Evolutionary conservation across 37 sponge, comb jelly and placozoan genomes (phyloP).

Genomic region (Haliclona indistincta): DNA sequence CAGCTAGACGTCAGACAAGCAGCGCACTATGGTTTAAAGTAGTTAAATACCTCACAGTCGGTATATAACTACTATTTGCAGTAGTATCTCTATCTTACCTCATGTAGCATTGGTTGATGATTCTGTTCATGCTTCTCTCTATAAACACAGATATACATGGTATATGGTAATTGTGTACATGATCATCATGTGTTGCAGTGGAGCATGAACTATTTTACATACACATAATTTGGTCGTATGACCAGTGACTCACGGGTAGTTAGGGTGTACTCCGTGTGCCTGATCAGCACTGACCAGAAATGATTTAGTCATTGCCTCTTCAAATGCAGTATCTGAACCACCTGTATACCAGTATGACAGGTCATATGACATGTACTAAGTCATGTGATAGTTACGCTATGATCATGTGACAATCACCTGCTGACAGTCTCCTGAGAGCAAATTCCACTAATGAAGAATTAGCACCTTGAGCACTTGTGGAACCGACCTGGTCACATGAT

Average conservation of each 20-base stretch:
- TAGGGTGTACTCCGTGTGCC: constrained; percentile 95
- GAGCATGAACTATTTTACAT: background rate
- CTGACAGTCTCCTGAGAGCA: constrained; percentile 66
- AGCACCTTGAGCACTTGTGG: constrained; percentile 92
- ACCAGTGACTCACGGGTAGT: constrained; percentile 66
- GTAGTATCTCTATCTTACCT: too few species aligned
- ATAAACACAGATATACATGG: too few species aligned
- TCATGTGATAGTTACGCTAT: background rate
- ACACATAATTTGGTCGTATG: background rate
- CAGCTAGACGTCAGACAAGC: too few species aligned
- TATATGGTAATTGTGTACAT: too few species aligned
- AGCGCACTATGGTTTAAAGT: too few species aligned
- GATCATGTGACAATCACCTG: constrained; percentile 13
- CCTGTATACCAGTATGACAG: background rate
- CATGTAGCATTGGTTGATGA: constrained; percentile 83
- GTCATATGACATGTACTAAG: background rate
- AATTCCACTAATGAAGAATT: constrained; percentile 77
- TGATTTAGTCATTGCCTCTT: constrained; percentile 85
- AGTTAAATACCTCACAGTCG: too few species aligned
- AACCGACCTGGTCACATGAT: constrained; percentile 57
- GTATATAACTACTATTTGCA: too few species aligned
- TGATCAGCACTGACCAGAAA: constrained; percentile 95
- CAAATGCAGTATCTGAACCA: constrained; percentile 50
- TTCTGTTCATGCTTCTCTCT: constrained; percentile 88
- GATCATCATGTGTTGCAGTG: too few species aligned